Base-by-base conservation (phyloP, 2,113 vertebrate genomes). In the Talpa occidentalis region DNA sequence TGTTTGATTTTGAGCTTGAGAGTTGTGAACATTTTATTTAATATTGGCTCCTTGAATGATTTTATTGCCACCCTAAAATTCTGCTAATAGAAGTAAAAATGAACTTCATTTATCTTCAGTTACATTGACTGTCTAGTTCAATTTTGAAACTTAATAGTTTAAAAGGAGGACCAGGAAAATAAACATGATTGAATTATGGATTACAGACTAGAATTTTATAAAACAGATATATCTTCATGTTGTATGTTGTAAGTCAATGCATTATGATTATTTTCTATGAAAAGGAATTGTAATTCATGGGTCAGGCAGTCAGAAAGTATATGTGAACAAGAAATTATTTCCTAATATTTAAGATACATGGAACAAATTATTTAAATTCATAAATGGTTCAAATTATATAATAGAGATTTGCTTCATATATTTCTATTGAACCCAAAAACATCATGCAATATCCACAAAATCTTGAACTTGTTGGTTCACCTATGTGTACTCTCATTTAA, bases 31-130 rank as follows among this genome's bases (percentile, higher is more conserved):
- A 92, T 60, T 60, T 76, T 80, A 24, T 54, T 59, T 52, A 92
- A 49, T 73, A 86, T 21, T 74, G 49, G 28, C 5, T 92, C 90
- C 73, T 88, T 93, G 32, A 70, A 62, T 88, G 28, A 94, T 59
- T 95, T 91, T 88, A 72, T 69, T 77, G 40, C 24, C 79, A 86
- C 22, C 2, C 32, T 94, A 42, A 80, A 82, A 92, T 70, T 92
- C 40, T 81, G 9, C 54, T 82, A 82, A 82, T 30, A 92, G 24
- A 92, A 76, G 85, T 44, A 37, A 66, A 88, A 85, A 81, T 62
- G 17, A 81, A 90, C 30, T 77, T 77, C 26, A 73, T 78, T 86
- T 56, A 22, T 91, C 72, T 93, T 56, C 24, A 94, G 72, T 92
- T 92, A 82, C 14, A 72, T 2, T 44, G 28, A 56, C 69, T 80